phyloP scores from a whole-genome alignment of 2,113 vertebrate genomes.

The Toxostoma redivivum region DNA sequence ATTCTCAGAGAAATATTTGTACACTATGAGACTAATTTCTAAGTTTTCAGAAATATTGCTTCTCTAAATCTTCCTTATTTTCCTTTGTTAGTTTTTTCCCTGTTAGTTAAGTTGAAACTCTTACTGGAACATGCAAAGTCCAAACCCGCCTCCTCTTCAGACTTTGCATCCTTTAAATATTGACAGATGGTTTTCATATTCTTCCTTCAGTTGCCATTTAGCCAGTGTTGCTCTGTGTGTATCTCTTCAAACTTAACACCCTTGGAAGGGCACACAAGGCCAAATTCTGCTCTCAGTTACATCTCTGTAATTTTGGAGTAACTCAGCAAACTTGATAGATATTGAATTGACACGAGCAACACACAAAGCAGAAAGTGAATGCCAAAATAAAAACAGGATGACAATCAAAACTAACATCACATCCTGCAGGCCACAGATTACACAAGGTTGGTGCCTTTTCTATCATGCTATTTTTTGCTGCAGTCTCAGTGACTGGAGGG shows the following conservation, averaged over 20 bases:
- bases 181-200: slow-evolving; percentile 10
- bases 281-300: neutral
- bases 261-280: neutral
- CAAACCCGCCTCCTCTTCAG: neutral
- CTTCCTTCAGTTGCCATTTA: neutral
- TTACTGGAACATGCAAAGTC: neutral
- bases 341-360: neutral
- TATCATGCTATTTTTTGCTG: neutral
- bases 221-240: neutral
- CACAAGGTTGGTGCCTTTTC: neutral
- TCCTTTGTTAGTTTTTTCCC: neutral
- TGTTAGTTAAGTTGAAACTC: neutral
- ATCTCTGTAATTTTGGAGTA: neutral
- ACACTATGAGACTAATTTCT: neutral
- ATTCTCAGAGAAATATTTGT: neutral
- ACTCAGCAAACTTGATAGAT: neutral
- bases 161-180: neutral
- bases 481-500: neutral
- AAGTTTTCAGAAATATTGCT: neutral
- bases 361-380: neutral
- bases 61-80: neutral
- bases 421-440: rapidly evolving
- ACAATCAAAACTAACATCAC: neutral
- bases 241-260: neutral
- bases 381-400: neutral